Conservation (phyloP, 2,113 vertebrate genomes). For the Tetrax tetrax region DNA sequence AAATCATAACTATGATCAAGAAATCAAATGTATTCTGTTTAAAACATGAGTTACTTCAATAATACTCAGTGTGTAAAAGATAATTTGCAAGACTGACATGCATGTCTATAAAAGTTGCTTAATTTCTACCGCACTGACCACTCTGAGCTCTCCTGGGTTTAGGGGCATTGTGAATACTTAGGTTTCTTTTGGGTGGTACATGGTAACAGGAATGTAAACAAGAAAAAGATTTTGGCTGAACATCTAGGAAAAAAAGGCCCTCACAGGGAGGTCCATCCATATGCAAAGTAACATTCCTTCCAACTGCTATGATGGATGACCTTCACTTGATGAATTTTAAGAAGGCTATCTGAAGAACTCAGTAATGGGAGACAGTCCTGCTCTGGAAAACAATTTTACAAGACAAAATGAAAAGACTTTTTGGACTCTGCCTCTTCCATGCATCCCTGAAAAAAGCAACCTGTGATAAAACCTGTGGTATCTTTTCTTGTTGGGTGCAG, state of each 20-base stretch:
- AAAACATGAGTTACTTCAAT: neutral
- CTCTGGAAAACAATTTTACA: neutral
- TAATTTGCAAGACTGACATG: neutral
- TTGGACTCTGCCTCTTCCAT: neutral
- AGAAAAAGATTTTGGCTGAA: neutral
- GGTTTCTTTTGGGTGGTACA: neutral
- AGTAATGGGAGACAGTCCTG: neutral
- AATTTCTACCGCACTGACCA: neutral
- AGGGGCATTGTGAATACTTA: neutral
- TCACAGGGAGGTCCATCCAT: conserved; percentile 7
- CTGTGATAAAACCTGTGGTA: neutral
- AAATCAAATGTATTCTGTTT: neutral
- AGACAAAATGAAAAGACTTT: neutral
- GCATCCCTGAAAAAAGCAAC: neutral
- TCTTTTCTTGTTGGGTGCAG: neutral
- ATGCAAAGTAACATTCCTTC: neutral
- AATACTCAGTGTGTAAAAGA: neutral
- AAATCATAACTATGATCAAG: neutral
- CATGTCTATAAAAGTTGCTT: neutral
- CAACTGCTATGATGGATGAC: neutral
- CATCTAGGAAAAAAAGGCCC: neutral
- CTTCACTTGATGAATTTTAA: conserved; percentile 13
- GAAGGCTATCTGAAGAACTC: neutral
- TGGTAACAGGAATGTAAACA: neutral
- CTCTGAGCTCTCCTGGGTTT: neutral